A percentile compares a stretch with the other conserved stretches of the same genome.
phyloP scores from a whole-genome alignment of 2,888 invertebrate species.

The Glomeris marginata region DNA sequence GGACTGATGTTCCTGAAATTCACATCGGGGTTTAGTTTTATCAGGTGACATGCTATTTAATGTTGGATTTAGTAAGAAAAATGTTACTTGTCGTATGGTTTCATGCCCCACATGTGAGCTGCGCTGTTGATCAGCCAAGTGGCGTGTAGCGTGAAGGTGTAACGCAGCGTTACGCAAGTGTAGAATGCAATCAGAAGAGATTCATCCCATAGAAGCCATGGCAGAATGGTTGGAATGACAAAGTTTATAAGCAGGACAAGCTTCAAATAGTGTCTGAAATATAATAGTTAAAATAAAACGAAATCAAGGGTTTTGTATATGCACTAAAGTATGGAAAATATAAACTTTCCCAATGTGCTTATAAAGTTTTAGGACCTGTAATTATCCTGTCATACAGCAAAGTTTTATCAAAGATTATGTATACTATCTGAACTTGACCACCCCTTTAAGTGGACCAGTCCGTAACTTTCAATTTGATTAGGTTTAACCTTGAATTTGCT shows the following conservation, averaged over 20 bases:
- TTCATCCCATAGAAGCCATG: conserved; percentile 31
- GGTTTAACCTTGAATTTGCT: no score
- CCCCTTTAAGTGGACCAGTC: no score
- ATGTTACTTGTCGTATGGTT: conserved; percentile 30
- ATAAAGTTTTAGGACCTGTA: no score
- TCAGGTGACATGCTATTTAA: not conserved
- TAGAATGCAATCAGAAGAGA: conserved; percentile 28
- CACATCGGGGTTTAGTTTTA: no score
- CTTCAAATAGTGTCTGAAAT: conserved; percentile 50
- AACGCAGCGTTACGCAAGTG: conserved; percentile 28
- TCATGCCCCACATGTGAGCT: conserved; percentile 33
- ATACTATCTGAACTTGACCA: no score
- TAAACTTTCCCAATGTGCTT: no score
- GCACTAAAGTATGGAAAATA: no score
- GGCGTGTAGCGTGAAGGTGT: conserved; percentile 30
- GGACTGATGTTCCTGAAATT: conserved; percentile 19
- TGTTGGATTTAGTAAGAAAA: conserved; percentile 13
- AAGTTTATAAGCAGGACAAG: conserved; percentile 65
- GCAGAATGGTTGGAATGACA: conserved; percentile 54
- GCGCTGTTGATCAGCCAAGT: conserved; percentile 36
- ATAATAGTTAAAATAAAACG: not conserved
- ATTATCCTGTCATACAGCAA: no score
- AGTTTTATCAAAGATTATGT: no score
- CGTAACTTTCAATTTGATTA: no score
- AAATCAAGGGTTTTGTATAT: no score